Conservation (phyloP, 2,888 invertebrate genomes). For the Axea sp. region DNA sequence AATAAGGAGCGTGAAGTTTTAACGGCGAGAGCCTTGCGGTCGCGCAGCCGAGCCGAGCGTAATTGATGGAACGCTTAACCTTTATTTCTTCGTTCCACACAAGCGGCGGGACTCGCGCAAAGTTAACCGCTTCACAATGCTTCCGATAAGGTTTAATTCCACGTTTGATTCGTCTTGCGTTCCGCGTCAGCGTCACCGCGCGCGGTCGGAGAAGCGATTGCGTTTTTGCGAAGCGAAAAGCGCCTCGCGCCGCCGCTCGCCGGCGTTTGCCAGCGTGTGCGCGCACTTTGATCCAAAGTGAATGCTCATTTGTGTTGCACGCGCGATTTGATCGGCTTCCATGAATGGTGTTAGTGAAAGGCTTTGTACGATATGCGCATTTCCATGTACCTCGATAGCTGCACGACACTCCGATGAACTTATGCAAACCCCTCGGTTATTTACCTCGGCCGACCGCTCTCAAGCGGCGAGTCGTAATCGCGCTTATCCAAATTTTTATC, state of each 20-base stretch:
- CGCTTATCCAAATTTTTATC: neutral
- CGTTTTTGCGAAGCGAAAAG: slow-evolving; percentile 28
- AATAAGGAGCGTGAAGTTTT: slow-evolving; percentile 46
- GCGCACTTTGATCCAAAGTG: slow-evolving; percentile 38
- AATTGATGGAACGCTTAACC: slow-evolving; percentile 57
- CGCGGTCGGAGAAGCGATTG: slow-evolving; percentile 14
- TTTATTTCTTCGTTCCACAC: slow-evolving; percentile 55
- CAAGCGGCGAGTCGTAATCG: neutral
- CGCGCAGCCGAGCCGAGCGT: slow-evolving; percentile 28
- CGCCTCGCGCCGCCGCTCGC: too few relatives aligned
- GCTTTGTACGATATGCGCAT: slow-evolving; percentile 31
- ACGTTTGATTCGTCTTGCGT: slow-evolving; percentile 44
- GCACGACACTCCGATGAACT: slow-evolving; percentile 26
- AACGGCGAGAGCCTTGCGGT: slow-evolving; percentile 38
- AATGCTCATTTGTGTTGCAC: slow-evolving; percentile 40
- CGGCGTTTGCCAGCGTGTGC: too few relatives aligned
- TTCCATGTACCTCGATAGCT: slow-evolving; percentile 23
- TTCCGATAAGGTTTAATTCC: slow-evolving; percentile 39
- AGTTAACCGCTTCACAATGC: slow-evolving; percentile 43
- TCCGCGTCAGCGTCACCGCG: slow-evolving; percentile 14
- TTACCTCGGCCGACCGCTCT: slow-evolving; percentile 7
- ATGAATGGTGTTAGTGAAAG: slow-evolving; percentile 54
- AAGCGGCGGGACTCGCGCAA: slow-evolving; percentile 27
- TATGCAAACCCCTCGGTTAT: slow-evolving; percentile 22
- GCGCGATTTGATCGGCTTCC: slow-evolving; percentile 38